These are phyloP conservation scores for Sinocyclocheilus anshuiensis DNA, from an alignment of 2,113 vertebrate species.

Conservation along the genomic window DNA sequence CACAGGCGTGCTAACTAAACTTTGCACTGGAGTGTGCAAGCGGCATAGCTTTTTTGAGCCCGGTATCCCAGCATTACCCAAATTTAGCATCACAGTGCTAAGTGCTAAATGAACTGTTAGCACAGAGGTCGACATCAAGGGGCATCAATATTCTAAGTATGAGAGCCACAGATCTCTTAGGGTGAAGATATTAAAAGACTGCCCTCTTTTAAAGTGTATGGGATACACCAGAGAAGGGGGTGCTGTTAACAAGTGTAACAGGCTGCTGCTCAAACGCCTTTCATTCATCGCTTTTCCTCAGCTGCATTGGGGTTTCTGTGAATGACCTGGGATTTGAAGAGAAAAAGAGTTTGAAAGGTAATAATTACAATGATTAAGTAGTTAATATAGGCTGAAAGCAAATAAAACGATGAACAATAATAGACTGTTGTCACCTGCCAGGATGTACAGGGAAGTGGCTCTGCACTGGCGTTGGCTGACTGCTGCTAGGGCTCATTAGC, in stretches of 20 bases:
- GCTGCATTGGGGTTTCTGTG: conserved; percentile 48
- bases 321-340: conserved; percentile 50
- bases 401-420: neutral
- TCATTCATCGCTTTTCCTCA: conserved; percentile 57
- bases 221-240: neutral
- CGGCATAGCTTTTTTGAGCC: neutral
- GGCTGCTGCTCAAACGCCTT: neutral
- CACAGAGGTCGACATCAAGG: neutral
- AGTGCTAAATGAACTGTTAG: conserved; percentile 15
- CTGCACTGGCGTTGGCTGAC: conserved; percentile 84
- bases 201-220: neutral
- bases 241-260: neutral
- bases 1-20: conserved; percentile 35
- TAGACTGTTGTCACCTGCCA: conserved; percentile 74
- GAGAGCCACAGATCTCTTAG: neutral
- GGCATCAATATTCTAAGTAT: neutral
- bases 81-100: conserved; percentile 18
- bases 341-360: neutral
- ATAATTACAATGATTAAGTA: neutral
- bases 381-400: neutral
- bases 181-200: neutral
- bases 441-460: conserved; percentile 78
- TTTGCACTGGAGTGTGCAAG: conserved; percentile 14
- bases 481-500: conserved; percentile 92
- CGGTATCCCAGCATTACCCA: neutral